phyloP scores from a whole-genome alignment of 2,113 vertebrate genomes.

The Noctilio leporinus region DNA sequence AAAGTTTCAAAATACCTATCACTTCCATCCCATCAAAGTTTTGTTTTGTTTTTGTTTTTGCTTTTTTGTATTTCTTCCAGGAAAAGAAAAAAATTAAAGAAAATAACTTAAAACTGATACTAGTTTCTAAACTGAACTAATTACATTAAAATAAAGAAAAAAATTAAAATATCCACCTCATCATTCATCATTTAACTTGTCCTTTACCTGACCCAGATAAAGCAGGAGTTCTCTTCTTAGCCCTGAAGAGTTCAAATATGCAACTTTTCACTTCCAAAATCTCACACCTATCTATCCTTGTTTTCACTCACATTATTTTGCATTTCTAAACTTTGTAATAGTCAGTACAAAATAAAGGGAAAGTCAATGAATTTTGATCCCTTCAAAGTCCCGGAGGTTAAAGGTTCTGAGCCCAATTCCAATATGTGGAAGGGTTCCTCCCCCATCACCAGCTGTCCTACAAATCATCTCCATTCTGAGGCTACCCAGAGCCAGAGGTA shows the following conservation, averaged over 20 bases:
- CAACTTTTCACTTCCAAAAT: neutral
- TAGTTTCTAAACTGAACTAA: neutral
- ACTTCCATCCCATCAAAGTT: neutral
- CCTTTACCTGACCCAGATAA: neutral
- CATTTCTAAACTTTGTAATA: slow-evolving; percentile 13
- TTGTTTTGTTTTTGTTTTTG: too few relatives aligned
- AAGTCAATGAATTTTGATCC: neutral
- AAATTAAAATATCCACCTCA: neutral
- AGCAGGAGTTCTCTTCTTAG: neutral
- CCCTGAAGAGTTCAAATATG: neutral
- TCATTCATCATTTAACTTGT: neutral
- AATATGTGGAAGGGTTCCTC: neutral
- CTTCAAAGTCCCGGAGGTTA: neutral
- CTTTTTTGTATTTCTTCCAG: neutral
- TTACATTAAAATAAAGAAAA: neutral
- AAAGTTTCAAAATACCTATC: neutral
- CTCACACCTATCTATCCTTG: neutral
- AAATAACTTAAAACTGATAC: neutral
- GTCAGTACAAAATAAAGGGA: neutral
- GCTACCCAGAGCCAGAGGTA: neutral
- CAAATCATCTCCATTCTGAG: neutral
- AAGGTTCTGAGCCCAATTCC: neutral
- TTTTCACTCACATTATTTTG: neutral
- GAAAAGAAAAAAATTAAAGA: neutral
- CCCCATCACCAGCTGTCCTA: neutral